phyloP scores from a whole-genome alignment of 2,888 invertebrate species.

The Pyrgus malvae region DNA sequence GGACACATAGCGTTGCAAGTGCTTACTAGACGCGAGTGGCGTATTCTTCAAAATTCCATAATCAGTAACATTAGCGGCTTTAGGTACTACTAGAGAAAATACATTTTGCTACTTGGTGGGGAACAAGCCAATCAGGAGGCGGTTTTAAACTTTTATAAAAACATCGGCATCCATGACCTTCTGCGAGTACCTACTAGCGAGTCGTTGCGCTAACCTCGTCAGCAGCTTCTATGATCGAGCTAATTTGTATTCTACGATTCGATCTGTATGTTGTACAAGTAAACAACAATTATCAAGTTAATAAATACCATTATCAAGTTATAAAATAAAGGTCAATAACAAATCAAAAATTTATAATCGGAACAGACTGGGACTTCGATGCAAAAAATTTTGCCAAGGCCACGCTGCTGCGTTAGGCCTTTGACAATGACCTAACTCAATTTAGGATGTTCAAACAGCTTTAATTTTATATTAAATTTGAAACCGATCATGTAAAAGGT shows the following conservation, averaged over 20 bases:
- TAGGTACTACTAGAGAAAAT: neutral
- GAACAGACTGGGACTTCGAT: no score
- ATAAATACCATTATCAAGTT: slow-evolving; percentile 15
- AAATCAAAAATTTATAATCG: neutral
- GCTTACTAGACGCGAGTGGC: no score
- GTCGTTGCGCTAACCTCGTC: slow-evolving; percentile 6
- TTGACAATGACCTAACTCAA: slow-evolving; percentile 17
- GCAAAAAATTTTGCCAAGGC: slow-evolving; percentile 20
- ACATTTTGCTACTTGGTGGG: neutral
- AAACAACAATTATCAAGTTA: slow-evolving; percentile 8
- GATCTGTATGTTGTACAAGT: slow-evolving; percentile 1
- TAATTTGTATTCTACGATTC: slow-evolving; percentile 11
- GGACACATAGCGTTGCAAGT: no score
- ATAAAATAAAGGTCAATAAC: slow-evolving; percentile 13
- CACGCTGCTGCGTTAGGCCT: slow-evolving; percentile 7
- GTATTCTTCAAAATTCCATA: no score
- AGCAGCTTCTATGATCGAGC: neutral
- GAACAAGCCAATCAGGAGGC: neutral
- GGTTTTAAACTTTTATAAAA: neutral
- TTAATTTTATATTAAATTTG: no score
- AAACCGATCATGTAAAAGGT: no score
- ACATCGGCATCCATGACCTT: neutral
- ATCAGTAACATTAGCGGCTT: no score
- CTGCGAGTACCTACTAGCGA: neutral
- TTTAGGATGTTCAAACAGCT: slow-evolving; percentile 1